These are phyloP conservation scores for Bovichtus variegatus DNA, from an alignment of 2,797 vertebrate genomes.

Conservation along the genomic window DNA sequence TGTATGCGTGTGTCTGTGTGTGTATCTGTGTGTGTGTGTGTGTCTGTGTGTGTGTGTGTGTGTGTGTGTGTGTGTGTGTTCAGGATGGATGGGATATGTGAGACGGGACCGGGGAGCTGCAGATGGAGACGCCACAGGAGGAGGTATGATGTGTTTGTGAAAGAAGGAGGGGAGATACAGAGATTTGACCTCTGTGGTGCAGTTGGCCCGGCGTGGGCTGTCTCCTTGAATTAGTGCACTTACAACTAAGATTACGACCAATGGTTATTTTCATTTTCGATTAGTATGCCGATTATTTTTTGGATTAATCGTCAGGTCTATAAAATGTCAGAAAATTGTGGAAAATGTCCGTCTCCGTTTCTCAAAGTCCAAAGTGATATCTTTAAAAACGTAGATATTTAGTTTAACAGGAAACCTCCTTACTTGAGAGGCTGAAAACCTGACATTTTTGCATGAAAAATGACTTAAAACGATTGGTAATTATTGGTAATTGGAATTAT, in stretches of 20 bases:
- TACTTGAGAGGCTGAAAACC: no score
- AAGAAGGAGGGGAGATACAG: conserved; percentile 12
- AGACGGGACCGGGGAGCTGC: conserved; percentile 40
- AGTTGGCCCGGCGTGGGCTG: conserved; percentile 63
- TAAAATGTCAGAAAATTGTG: no score
- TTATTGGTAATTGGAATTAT: no score
- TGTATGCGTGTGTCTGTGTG: conserved; percentile 5
- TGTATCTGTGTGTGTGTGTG: conserved; percentile 15
- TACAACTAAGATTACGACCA: background rate
- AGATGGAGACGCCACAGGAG: conserved; percentile 70
- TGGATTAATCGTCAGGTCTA: no score
- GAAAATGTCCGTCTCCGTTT: no score
- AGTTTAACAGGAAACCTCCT: no score
- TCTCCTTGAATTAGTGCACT: conserved; percentile 58
- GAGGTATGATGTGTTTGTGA: conserved; percentile 47
- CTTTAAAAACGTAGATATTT: no score
- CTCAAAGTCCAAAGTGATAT: no score
- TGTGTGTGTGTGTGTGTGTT: conserved; percentile 6
- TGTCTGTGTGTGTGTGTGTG: conserved; percentile 25
- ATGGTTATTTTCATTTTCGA: no score
- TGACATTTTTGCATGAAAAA: no score
- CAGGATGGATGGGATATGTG: conserved; percentile 45
- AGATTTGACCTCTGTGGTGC: conserved; percentile 61
- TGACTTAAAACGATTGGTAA: no score
- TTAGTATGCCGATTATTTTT: no score